A percentile compares a stretch with the other conserved stretches of the same genome.
These are phyloP conservation scores for Serinus canaria DNA, from an alignment of 2,113 vertebrate genomes.

Conservation along the genomic window DNA sequence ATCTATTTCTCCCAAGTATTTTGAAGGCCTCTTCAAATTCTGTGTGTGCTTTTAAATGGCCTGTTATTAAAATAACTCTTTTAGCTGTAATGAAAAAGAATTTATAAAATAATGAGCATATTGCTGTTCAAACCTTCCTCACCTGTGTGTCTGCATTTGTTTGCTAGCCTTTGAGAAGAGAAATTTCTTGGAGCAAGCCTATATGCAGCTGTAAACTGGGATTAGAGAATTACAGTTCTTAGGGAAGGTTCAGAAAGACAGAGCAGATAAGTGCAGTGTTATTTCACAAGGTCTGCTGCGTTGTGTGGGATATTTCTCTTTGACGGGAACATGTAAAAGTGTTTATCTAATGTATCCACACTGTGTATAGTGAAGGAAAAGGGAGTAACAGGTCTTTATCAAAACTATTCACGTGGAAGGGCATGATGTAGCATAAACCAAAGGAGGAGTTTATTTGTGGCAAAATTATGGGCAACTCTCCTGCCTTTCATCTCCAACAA, in stretches of 20 bases:
- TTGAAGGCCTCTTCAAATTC: slow-evolving; percentile 26
- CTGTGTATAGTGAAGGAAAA: slow-evolving; percentile 60
- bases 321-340: slow-evolving; percentile 50
- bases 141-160: background rate
- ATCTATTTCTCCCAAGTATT: background rate
- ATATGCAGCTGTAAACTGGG: background rate
- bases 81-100: background rate
- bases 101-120: background rate
- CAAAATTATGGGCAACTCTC: slow-evolving; percentile 43
- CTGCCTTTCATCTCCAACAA: slow-evolving; percentile 38
- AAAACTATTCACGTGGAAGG: slow-evolving; percentile 49
- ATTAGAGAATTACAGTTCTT: background rate
- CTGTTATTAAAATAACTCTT: background rate
- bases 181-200: background rate
- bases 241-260: slow-evolving; percentile 35
- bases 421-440: slow-evolving; percentile 24
- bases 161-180: background rate
- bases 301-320: slow-evolving; percentile 61
- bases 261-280: slow-evolving; percentile 55
- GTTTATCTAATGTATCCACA: slow-evolving; percentile 59
- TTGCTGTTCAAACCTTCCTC: background rate
- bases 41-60: background rate
- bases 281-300: slow-evolving; percentile 39
- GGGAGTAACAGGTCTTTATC: slow-evolving; percentile 60
- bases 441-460: slow-evolving; percentile 46